Percentiles rank a stretch among this genome's conserved stretches.
Conservation (phyloP, 2,797 vertebrate species). For the Peromyscus attwateri region DNA sequence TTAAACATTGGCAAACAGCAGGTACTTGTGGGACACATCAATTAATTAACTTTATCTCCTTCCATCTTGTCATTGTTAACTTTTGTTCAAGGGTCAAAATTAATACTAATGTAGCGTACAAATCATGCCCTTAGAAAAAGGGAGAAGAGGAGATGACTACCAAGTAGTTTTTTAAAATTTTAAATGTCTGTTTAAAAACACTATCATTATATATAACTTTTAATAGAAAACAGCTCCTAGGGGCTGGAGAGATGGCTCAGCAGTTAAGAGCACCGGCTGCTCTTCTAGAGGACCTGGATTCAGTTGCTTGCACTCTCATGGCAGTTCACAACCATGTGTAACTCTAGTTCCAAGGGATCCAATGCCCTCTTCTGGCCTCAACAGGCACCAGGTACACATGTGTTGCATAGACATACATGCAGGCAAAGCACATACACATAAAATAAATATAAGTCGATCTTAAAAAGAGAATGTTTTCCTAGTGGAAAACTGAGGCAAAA, state of each 20-base stretch:
- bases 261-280: not conserved
- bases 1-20: conserved; percentile 41
- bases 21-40: conserved; percentile 6
- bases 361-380: not conserved
- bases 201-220: not conserved
- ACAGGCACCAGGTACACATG: not conserved
- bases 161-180: not conserved
- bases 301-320: not conserved
- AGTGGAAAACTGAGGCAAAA: not conserved
- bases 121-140: not conserved
- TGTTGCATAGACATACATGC: not conserved
- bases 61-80: conserved; percentile 12
- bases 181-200: conserved; percentile 22
- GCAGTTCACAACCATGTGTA: not conserved
- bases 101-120: conserved; percentile 18
- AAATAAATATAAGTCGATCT: not conserved
- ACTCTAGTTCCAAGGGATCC: not conserved
- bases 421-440: not conserved
- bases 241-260: not conserved
- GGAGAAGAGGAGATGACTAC: not conserved
- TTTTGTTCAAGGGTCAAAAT: not conserved
- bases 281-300: not conserved
- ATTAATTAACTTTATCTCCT: not conserved
- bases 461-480: not conserved
- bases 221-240: conserved; percentile 32